Evolutionary conservation across 2,797 vertebrate genomes (phyloP).

Genomic region (Coreius guichenoti): DNA sequence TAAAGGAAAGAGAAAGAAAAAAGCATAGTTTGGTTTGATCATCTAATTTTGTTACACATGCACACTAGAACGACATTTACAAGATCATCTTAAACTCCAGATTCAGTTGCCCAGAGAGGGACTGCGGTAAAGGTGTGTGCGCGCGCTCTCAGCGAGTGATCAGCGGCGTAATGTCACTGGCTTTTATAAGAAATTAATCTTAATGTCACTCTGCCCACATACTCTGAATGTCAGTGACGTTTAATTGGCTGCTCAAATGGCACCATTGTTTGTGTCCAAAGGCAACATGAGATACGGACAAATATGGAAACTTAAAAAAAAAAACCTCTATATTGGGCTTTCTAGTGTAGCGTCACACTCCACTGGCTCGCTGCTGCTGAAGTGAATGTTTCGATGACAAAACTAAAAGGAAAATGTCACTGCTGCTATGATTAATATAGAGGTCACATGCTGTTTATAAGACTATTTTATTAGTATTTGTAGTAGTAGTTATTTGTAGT

Average conservation of each 20-base stretch:
- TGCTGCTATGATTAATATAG: slow-evolving; percentile 46
- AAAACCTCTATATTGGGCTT: background rate
- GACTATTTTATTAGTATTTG: background rate
- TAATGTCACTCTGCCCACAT: slow-evolving; percentile 77
- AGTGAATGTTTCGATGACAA: slow-evolving; percentile 17
- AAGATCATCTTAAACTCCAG: slow-evolving; percentile 39
- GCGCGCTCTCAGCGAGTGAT: slow-evolving; percentile 48
- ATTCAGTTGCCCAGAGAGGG: slow-evolving; percentile 25
- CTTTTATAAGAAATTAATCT: slow-evolving; percentile 75
- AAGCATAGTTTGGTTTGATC: background rate
- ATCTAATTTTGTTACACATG: slow-evolving; percentile 11
- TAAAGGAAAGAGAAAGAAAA: background rate
- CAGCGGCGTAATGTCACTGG: slow-evolving; percentile 75
- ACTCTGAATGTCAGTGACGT: slow-evolving; percentile 78
- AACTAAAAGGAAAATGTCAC: slow-evolving; percentile 53
- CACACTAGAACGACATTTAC: slow-evolving; percentile 72
- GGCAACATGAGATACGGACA: slow-evolving; percentile 59
- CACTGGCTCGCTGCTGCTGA: slow-evolving; percentile 21
- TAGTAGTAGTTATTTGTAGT: background rate
- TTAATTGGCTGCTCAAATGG: slow-evolving; percentile 77
- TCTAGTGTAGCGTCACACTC: slow-evolving; percentile 19
- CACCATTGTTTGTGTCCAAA: slow-evolving; percentile 65
- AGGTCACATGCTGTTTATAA: slow-evolving; percentile 17
- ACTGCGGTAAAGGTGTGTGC: slow-evolving; percentile 60
- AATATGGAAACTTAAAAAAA: slow-evolving; percentile 41